Conservation (phyloP, 2,113 vertebrate species). For the Gulo gulo region DNA sequence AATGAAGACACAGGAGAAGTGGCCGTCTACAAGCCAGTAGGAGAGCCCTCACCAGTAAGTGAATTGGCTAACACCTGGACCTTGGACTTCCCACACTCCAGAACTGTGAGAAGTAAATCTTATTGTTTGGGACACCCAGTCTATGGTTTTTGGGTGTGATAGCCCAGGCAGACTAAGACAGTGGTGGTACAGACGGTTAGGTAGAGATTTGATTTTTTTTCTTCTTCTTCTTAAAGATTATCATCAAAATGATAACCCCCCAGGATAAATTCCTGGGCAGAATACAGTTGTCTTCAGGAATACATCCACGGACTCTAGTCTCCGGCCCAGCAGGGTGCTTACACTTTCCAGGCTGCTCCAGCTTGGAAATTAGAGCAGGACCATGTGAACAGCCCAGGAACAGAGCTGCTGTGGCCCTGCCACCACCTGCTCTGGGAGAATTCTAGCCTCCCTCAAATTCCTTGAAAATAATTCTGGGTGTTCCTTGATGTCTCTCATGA, state of each 20-base stretch:
- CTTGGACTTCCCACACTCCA: not conserved
- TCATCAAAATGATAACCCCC: not conserved
- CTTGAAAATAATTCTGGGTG: not conserved
- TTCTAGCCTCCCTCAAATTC: not conserved
- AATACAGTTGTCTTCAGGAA: not conserved
- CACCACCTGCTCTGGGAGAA: not conserved
- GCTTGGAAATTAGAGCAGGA: not conserved
- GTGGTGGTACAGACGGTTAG: not conserved
- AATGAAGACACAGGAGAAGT: not conserved
- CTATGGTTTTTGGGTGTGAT: not conserved
- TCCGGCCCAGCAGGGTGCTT: not conserved
- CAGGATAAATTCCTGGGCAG: not conserved
- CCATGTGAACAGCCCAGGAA: rapidly evolving
- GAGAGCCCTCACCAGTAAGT: not conserved
- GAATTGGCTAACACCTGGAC: not conserved
- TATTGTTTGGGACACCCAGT: not conserved
- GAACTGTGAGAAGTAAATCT: not conserved
- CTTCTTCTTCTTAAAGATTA: not conserved
- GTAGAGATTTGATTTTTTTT: not conserved
- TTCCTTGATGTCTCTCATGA: not conserved
- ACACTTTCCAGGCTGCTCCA: not conserved
- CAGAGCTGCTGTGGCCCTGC: not conserved
- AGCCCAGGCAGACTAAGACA: not conserved
- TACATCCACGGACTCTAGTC: no score
- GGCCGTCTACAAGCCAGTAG: no score